Evolutionary conservation across 2,113 vertebrate genomes (phyloP), one percentile per base, ranked within the genome.

Genomic region (Sisor rabdophorus): DNA sequence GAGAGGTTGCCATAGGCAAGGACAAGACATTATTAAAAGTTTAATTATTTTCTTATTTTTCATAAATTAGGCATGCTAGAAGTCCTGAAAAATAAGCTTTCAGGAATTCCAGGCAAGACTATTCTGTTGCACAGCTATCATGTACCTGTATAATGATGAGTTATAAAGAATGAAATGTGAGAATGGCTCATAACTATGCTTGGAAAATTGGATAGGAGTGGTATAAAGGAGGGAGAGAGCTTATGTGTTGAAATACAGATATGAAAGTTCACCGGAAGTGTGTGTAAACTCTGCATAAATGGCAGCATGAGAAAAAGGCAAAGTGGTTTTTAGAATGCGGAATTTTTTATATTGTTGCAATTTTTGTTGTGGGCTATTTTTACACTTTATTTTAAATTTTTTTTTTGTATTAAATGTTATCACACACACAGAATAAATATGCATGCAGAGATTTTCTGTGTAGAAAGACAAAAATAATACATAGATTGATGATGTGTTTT

Each of bases 181-280:
- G 68, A 71, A 22, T 54, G 32, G 5, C 4, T 67, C n/a, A 24
- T 73, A 58, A 60, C 22, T 60, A 22, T 47, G 71, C 13, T 73
- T 47, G 59, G 71, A 55, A 73, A 73, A 73, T 73, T 17, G 44
- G 70, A 71, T 58, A 47, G 36, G 54, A 72, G 71, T 72, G 54
- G n/a, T 72, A 16, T 20, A 30, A 55, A 9, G 13, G 40, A 17
- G 24, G 17, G 44, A 13, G 48, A 69, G 22, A 54, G 28, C 13
- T 3, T 1, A 73, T 17, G n/a, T 73, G n/a, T 58, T 58, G 70
- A 58, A 56, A 72, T 56, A 24, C 70, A 58, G 52, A 53, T 72
- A 55, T 48, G 22, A 16, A 20, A 73, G 36, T 19, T 55, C 55
- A 20, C 15, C 24, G 32, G 71, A 44, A 47, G 26, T 7, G 9